These are phyloP conservation scores for Dicerorhinus sumatrensis DNA, from an alignment of 2,113 vertebrate genomes.

Conservation along the genomic window DNA sequence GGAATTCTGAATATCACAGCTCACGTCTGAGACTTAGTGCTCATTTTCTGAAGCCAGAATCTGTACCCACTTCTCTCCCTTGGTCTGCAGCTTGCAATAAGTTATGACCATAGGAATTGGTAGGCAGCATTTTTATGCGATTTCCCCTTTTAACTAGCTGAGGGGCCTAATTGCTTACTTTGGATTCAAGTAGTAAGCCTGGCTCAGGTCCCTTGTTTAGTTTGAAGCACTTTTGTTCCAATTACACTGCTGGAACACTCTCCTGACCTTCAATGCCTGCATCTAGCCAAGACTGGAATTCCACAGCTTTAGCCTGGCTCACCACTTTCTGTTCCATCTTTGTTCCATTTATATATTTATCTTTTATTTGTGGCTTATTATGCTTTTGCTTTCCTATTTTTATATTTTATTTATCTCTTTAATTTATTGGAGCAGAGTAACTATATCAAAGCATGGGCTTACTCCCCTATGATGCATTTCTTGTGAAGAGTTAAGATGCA, in stretches of 20 bases:
- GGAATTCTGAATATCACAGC: not conserved
- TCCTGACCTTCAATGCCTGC: not conserved
- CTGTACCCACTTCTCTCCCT: not conserved
- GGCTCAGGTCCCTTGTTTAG: not conserved
- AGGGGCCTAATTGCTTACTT: not conserved
- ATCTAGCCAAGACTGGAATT: not conserved
- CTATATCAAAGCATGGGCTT: not conserved
- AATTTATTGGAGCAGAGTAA: constrained; percentile 26
- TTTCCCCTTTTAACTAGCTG: not conserved
- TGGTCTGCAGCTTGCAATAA: not conserved
- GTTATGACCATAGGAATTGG: not conserved
- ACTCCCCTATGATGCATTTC: not conserved
- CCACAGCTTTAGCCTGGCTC: not conserved
- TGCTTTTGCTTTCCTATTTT: constrained; percentile 24
- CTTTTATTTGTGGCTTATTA: not conserved
- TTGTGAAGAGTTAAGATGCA: constrained; percentile 16
- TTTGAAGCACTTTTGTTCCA: not conserved
- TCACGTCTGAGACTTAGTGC: not conserved
- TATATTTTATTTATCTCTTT: constrained; percentile 28
- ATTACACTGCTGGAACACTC: not conserved
- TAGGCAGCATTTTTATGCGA: not conserved
- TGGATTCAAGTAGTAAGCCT: not conserved
- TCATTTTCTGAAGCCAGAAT: not conserved
- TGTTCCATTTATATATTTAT: not conserved
- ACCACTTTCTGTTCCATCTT: not conserved